A percentile compares a stretch with the other conserved stretches of the same genome.
Conservation (phyloP, 2,113 vertebrate genomes). For the Brachirus orientalis region DNA sequence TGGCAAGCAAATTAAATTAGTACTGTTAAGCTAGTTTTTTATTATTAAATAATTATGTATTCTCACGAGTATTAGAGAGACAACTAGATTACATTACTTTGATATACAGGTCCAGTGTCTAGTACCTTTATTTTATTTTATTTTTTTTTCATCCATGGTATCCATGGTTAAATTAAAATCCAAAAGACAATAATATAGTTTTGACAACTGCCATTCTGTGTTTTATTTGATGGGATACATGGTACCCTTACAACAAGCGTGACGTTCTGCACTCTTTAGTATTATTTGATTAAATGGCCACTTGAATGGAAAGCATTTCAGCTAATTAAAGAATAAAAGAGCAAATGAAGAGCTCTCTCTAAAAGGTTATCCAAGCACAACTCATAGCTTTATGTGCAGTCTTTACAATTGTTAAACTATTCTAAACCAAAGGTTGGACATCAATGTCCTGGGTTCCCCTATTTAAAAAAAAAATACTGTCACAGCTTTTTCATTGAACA, state of each 20-base stretch:
- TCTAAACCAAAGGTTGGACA: too few species aligned
- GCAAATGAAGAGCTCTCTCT: conserved; percentile 57
- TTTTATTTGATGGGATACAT: conserved; percentile 11
- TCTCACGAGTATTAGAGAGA: neutral
- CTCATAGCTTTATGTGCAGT: conserved; percentile 10
- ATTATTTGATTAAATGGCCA: conserved; percentile 55
- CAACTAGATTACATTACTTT: neutral
- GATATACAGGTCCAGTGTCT: too few species aligned
- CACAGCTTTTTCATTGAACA: too few species aligned
- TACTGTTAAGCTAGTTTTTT: neutral
- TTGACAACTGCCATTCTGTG: too few species aligned
- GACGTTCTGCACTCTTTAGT: conserved; percentile 30
- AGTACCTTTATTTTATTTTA: too few species aligned
- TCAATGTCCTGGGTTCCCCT: too few species aligned
- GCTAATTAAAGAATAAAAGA: conserved; percentile 52
- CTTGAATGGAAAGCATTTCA: conserved; percentile 58
- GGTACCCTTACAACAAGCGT: conserved; percentile 18
- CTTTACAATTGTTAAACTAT: conserved; percentile 4
- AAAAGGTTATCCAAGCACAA: conserved; percentile 54
- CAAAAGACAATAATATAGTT: too few species aligned
- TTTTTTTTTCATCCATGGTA: too few species aligned
- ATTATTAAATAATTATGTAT: neutral
- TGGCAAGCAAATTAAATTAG: conserved; percentile 1
- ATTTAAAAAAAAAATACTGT: too few species aligned
- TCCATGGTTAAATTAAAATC: too few species aligned